Conservation (phyloP, 2,797 vertebrate genomes). For the Lophius americanus region DNA sequence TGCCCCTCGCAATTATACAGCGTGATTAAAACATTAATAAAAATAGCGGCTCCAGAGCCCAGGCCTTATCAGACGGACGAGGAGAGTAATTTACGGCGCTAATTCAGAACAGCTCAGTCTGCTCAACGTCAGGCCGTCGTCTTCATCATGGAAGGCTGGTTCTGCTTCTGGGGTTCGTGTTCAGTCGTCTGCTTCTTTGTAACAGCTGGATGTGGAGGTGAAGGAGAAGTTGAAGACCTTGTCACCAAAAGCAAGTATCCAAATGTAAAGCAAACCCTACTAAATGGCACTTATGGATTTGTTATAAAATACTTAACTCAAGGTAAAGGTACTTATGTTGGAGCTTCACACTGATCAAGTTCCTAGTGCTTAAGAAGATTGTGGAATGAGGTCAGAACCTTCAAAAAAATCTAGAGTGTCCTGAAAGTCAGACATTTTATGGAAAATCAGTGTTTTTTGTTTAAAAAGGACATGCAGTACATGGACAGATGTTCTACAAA, state of each 20-base stretch:
- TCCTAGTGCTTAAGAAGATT: no score
- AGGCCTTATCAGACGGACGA: constrained; percentile 43
- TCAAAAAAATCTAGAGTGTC: no score
- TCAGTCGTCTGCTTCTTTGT: neutral
- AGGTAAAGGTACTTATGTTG: neutral
- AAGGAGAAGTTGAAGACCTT: no score
- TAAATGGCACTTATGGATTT: neutral
- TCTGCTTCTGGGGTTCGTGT: constrained; percentile 35
- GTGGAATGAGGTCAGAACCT: no score
- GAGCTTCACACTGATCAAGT: no score
- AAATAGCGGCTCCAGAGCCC: constrained; percentile 42
- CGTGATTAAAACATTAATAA: constrained; percentile 67
- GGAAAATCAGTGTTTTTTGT: no score
- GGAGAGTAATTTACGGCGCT: constrained; percentile 44
- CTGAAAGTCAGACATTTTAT: no score
- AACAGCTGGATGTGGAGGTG: constrained; percentile 3
- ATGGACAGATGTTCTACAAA: no score
- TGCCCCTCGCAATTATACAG: constrained; percentile 51
- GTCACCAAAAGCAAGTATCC: no score
- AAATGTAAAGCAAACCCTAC: no score
- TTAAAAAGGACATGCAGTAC: no score
- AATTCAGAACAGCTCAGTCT: constrained; percentile 37
- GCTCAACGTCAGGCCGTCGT: constrained; percentile 19
- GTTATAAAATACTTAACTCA: neutral
- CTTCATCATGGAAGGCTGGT: neutral